Evolutionary conservation across 2,888 invertebrate genomes (phyloP).

Genomic region (Torymus aiolomorphi): DNA sequence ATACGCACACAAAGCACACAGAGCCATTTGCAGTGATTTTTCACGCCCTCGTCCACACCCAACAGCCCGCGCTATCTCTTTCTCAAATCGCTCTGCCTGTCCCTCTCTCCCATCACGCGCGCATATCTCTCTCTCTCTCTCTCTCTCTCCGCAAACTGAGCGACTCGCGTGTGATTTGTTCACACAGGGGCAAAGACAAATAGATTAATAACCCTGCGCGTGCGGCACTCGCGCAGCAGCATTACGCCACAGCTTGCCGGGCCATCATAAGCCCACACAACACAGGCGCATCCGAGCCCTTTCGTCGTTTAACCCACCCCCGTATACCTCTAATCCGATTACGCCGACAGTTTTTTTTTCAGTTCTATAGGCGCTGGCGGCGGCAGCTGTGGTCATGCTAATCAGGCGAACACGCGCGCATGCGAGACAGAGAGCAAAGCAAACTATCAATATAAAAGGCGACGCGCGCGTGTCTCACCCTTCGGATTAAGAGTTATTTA

Average conservation of each 20-base stretch:
- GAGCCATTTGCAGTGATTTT: too few species aligned
- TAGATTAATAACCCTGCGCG: conserved; percentile 47
- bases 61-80: too few species aligned
- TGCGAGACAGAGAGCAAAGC: conserved; percentile 12
- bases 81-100: too few species aligned
- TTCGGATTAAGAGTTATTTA: conserved; percentile 62
- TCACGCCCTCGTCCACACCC: too few species aligned
- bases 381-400: conserved; percentile 54
- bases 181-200: conserved; percentile 43
- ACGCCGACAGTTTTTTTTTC: conserved; percentile 22
- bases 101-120: too few species aligned
- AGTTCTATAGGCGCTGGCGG: neutral
- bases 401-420: conserved; percentile 1
- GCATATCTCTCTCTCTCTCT: too few species aligned
- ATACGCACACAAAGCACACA: too few species aligned
- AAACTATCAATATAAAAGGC: conserved; percentile 46
- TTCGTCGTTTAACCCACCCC: conserved; percentile 57
- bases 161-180: conserved; percentile 34
- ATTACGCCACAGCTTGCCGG: conserved; percentile 48
- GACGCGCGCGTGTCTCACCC: conserved; percentile 22
- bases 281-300: conserved; percentile 34
- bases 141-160: too few species aligned
- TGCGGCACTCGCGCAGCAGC: neutral
- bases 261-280: conserved; percentile 35
- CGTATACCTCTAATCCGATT: conserved; percentile 50